phyloP scores from a whole-genome alignment of 2,797 vertebrate species.

The Furcifer pardalis region DNA sequence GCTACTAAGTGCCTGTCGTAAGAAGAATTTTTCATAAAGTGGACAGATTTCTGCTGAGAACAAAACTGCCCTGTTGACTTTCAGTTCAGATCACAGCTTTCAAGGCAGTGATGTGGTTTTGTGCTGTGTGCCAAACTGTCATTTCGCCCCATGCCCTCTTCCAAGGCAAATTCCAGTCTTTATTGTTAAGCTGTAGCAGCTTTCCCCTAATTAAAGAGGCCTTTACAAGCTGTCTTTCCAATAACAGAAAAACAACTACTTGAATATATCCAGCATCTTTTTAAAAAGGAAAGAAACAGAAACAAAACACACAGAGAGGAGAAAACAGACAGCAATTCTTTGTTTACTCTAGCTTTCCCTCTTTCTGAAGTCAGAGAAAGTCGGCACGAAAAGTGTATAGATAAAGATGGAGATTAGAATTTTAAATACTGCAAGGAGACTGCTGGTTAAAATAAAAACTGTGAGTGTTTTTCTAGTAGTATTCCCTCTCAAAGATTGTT shows the following conservation, averaged over 20 bases:
- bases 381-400: background rate
- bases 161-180: slow-evolving; percentile 56
- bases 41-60: slow-evolving; percentile 16
- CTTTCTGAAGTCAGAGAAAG: background rate
- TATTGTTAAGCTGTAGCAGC: slow-evolving; percentile 32
- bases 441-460: background rate
- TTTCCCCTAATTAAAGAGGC: slow-evolving; percentile 38
- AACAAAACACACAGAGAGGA: too few relatives aligned
- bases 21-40: slow-evolving; percentile 22
- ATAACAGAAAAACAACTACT: slow-evolving; percentile 22
- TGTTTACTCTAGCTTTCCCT: slow-evolving; percentile 20
- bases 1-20: background rate
- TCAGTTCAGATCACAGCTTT: slow-evolving; percentile 25
- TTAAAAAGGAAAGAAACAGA: slow-evolving; percentile 16
- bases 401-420: background rate
- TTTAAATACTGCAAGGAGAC: background rate
- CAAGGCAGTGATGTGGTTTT: slow-evolving; percentile 32
- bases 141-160: slow-evolving; percentile 38
- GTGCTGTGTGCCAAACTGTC: slow-evolving; percentile 45
- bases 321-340: background rate
- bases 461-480: background rate
- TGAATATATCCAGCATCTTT: slow-evolving; percentile 39
- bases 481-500: too few relatives aligned
- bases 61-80: slow-evolving; percentile 20
- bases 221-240: slow-evolving; percentile 18